phyloP scores from a whole-genome alignment of 2,113 vertebrate genomes.

The Martes martes region DNA sequence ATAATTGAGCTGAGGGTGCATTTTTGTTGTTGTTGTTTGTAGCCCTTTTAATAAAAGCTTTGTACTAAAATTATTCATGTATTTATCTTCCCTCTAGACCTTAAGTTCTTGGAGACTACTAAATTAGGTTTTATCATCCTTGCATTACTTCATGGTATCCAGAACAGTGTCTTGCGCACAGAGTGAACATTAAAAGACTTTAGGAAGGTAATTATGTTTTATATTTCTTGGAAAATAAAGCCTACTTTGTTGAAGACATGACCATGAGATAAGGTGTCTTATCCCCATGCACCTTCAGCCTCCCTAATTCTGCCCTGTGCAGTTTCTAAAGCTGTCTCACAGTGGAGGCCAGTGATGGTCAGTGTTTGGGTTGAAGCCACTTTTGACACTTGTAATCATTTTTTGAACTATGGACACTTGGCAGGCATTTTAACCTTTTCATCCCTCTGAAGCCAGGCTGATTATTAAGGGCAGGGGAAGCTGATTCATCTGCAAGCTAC shows the following conservation, averaged over 20 bases:
- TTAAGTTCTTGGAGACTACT: neutral
- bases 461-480: neutral
- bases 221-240: neutral
- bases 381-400: neutral
- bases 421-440: slow-evolving; percentile 21
- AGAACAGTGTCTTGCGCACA: neutral
- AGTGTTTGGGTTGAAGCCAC: neutral
- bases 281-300: neutral
- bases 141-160: neutral
- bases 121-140: neutral
- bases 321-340: neutral
- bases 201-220: neutral
- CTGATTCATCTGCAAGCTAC: neutral
- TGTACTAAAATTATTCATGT: neutral
- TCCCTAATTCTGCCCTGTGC: neutral
- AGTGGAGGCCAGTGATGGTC: neutral
- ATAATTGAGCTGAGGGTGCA: neutral
- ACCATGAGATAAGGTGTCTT: neutral
- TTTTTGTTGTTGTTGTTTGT: neutral
- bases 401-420: slow-evolving; percentile 46
- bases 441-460: neutral
- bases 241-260: neutral
- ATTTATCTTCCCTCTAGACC: neutral
- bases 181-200: neutral
- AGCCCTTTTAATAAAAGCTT: neutral